Percentiles rank a stretch among this genome's conserved stretches.
These are phyloP conservation scores for Zeuzera pyrina DNA, from an alignment of 2,888 invertebrate species.

Conservation along the genomic window DNA sequence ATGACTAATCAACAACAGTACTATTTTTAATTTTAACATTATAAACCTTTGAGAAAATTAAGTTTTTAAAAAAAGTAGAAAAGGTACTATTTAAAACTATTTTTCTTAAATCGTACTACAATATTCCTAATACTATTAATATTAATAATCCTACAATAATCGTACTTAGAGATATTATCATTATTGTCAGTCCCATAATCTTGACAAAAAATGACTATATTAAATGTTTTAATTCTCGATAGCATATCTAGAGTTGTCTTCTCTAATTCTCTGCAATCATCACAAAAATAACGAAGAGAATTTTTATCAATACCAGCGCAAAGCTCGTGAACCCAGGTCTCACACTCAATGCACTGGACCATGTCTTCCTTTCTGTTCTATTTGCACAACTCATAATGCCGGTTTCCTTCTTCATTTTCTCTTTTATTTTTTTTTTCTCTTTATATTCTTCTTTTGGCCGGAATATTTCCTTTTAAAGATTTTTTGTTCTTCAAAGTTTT, in stretches of 20 bases:
- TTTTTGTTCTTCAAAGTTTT: conserved; percentile 3
- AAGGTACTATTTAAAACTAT: conserved; percentile 3
- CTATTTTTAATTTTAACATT: conserved; percentile 1
- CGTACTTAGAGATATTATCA: conserved; percentile 2
- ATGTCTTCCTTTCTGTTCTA: conserved; percentile 9
- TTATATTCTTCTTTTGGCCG: conserved; percentile 3
- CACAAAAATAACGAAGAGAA: conserved; percentile 4
- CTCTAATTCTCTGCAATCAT: conserved; percentile 2
- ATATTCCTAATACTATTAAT: no score
- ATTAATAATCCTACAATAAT: no score
- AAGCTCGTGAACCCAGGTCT: conserved; percentile 9
- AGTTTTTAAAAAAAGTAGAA: conserved; percentile 2
- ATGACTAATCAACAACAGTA: conserved; percentile 2
- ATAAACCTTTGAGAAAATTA: conserved; percentile 1
- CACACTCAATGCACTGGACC: conserved; percentile 8
- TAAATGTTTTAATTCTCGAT: conserved; percentile 1
- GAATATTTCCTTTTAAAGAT: not conserved
- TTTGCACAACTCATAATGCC: conserved; percentile 8
- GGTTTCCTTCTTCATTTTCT: no score
- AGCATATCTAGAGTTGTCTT: conserved; percentile 1
- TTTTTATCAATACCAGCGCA: conserved; percentile 10
- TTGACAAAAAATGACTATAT: not conserved
- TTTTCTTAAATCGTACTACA: conserved; percentile 2
- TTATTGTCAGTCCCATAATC: conserved; percentile 2
- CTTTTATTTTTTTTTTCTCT: no score